phyloP scores from a whole-genome alignment of 1,140 invertebrate genomes.

The Lanistes nyassanus region DNA sequence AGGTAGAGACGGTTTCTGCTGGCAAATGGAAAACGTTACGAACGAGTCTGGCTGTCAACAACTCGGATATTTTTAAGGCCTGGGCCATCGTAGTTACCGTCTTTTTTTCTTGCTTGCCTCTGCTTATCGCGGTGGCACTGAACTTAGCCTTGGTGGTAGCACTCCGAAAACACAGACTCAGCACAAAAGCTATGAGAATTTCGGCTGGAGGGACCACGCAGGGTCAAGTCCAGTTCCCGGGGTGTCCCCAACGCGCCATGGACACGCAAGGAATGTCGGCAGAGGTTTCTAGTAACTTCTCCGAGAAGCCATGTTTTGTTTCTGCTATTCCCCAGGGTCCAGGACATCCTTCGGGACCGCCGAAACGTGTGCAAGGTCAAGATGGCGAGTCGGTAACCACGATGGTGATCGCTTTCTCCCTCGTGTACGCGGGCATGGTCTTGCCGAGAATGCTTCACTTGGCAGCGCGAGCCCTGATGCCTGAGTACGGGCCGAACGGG shows the following conservation, averaged over 20 bases:
- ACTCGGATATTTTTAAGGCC: not conserved
- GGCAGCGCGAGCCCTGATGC: not conserved
- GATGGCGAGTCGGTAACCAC: not conserved
- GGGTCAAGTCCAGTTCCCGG: too few relatives aligned
- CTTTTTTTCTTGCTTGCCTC: conserved; percentile 10
- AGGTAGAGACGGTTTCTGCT: not conserved
- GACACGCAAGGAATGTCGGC: not conserved
- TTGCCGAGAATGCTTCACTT: conserved; percentile 10
- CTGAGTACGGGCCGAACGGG: conserved; percentile 7
- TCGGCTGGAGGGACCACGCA: too few relatives aligned
- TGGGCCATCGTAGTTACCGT: not conserved
- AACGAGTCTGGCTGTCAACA: not conserved
- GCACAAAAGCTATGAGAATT: too few relatives aligned
- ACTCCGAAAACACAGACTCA: too few relatives aligned
- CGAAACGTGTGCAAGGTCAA: not conserved
- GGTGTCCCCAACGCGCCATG: too few relatives aligned
- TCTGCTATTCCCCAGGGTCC: not conserved
- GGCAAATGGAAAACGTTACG: not conserved
- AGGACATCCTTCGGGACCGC: too few relatives aligned
- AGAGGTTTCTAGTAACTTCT: not conserved
- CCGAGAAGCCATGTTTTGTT: too few relatives aligned
- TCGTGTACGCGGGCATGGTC: not conserved
- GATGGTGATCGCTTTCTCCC: conserved; percentile 15
- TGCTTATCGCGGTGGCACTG: not conserved
- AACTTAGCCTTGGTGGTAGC: conserved; percentile 2